phyloP scores from a whole-genome alignment of 2,113 vertebrate species.

The Equus quagga region DNA sequence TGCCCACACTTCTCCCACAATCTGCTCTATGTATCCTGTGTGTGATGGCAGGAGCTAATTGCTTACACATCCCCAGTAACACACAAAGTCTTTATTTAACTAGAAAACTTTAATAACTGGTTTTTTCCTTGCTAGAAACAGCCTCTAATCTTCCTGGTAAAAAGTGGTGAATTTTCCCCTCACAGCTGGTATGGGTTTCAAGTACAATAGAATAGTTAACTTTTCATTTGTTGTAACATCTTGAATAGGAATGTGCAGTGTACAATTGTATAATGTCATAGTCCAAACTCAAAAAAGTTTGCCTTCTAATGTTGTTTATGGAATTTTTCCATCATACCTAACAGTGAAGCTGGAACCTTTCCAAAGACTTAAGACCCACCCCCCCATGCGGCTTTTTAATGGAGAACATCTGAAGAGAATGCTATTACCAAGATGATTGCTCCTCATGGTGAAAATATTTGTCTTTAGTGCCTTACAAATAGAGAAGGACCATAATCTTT shows the following conservation, averaged over 20 bases:
- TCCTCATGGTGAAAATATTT: not conserved
- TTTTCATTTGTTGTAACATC: conserved; percentile 46
- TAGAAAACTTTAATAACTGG: conserved; percentile 73
- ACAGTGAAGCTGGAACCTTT: not conserved
- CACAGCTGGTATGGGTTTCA: conserved; percentile 58
- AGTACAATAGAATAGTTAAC: conserved; percentile 43
- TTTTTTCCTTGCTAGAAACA: conserved; percentile 65
- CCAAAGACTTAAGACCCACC: not conserved
- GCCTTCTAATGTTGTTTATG: not conserved
- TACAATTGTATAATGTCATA: not conserved
- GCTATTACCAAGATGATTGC: not conserved
- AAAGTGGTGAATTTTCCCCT: conserved; percentile 61
- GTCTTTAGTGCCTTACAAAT: not conserved
- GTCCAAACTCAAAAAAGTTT: not conserved
- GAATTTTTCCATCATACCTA: not conserved
- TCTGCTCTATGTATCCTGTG: not conserved
- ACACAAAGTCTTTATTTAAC: conserved; percentile 57
- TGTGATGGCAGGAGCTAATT: conserved; percentile 55
- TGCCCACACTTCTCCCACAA: not conserved
- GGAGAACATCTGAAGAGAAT: not conserved
- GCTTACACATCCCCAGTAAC: conserved; percentile 58
- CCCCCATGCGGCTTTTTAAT: not conserved
- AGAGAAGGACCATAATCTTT: not conserved
- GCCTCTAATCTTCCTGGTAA: conserved; percentile 73
- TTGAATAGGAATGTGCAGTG: not conserved